Base-by-base conservation (phyloP, 2,888 invertebrate species). In the Harmothoe impar region DNA sequence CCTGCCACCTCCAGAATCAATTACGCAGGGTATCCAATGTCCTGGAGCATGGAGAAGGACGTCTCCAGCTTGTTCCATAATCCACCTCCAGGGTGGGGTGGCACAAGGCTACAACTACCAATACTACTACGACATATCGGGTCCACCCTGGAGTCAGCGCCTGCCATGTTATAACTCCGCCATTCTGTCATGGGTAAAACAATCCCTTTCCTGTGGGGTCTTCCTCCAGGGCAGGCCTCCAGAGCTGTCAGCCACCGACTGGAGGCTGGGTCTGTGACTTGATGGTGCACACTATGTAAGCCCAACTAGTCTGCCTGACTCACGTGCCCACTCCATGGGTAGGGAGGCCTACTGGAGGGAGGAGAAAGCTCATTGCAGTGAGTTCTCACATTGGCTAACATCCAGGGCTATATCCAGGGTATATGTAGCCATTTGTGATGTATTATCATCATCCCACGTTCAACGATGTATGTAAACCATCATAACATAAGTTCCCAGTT, bases 11-110 rank as follows among this genome's bases (percentile, higher is more conserved):
- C 33, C 81, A 81, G 12, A 81, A 81, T 81, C 81, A 81, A 81
- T 81, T 81, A 81, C 81, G 12, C 20, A 33, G n/a, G 23, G 43
- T 81, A 81, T 81, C 81, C 81, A 81, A 23, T 20, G 81, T 20
- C 43, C 33, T 25, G 25, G 29, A 72, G 72, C 29, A 72, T 7
- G 72, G 72, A 25, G 62, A 20, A 62, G 20, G 62, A n/a, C 62
- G 62, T n/a, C 62, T 62, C 43, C 62, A 62, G 23, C 62, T 5
- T 62, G 23, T n/a, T 62, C 62, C 20, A 62, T n/a, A 20, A 20
- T n/a, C 23, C n/a, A 15, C 72, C 72, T 72, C 29, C 72, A 72
- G 29, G 72, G 72, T n/a, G 72, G n/a, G 72, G 72, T 25, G 29
- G 72, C 25, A 72, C 15, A 25, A 29, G 29, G 72, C 72, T 29